Base-by-base conservation (phyloP, 2,888 invertebrate genomes). In the Pachymerium ferrugineum region DNA sequence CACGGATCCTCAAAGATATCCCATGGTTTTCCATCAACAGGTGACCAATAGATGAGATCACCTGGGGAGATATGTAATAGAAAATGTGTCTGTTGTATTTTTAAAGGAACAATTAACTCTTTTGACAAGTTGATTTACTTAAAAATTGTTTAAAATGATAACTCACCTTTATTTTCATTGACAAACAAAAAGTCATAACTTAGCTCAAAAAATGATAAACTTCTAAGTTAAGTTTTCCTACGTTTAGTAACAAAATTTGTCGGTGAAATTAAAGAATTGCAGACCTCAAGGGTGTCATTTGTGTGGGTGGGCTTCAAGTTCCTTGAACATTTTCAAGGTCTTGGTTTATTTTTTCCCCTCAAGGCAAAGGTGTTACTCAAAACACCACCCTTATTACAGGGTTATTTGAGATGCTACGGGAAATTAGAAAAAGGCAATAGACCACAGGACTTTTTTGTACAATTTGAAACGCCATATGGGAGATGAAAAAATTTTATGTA, bases 371-470 rank as follows among this genome's bases (percentile, higher is more conserved):
- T 54, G 54, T 54, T 54, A n/a, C 19, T 28, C 54, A 54, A 54
- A 54, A 54, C 54, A 54, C 54, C 54, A 54, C 54, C 54, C 54
- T 54, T 54, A 54, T 54, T 54, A 54, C 54, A 54, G 54, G 54
- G 54, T 54, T 28, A 54, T 54, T 54, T 54, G 54, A 54, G 54
- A 54, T 54, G 54, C 54, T 28, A 54, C 25, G 54, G 54, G 54
- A 22, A 54, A 54, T 54, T 54, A 54, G 47, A 3, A 4, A 28
- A 54, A 38, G 16, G 38, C n/a, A 38, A 16, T 3, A 14, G n/a
- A n/a, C n/a, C n/a, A n/a, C n/a, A n/a, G n/a, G n/a, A n/a, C n/a
- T n/a, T n/a, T 38, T n/a, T n/a, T 54, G 54, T 25, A 25, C 25
- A 54, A 54, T 54, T 54, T 54, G 54, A 25, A 54, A 54, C 28